Conservation (phyloP, 37 sponge, comb jelly and placozoan species). For the Aplysina aerophoba region DNA sequence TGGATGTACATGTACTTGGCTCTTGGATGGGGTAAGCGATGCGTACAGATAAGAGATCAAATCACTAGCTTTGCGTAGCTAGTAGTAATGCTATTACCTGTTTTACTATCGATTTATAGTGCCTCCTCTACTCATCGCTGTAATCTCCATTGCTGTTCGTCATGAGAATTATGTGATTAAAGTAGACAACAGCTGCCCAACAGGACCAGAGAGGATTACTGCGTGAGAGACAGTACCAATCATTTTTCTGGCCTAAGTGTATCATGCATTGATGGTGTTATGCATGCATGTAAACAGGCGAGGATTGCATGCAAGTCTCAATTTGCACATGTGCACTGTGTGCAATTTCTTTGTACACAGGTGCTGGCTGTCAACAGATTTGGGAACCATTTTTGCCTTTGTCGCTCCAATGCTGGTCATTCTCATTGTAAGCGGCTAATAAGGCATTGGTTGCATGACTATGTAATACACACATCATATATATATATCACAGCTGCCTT, state of each 20-base stretch:
- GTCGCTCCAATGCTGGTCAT: conserved; percentile 1
- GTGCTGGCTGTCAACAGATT: conserved; percentile 21
- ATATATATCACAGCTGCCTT: no score
- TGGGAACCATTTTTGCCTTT: conserved; percentile 24
- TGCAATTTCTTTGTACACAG: neutral
- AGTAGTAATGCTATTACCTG: neutral
- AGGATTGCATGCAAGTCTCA: no score
- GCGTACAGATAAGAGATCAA: no score
- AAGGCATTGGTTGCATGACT: neutral
- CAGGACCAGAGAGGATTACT: neutral
- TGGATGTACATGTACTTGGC: conserved; percentile 12
- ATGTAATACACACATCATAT: no score
- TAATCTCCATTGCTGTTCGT: conserved; percentile 21
- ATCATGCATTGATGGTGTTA: no score
- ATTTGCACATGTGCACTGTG: no score
- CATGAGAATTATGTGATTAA: conserved; percentile 7
- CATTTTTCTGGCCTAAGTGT: neutral
- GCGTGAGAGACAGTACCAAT: no score
- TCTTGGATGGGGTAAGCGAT: conserved; percentile 25
- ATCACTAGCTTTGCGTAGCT: neutral
- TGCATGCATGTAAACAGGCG: no score
- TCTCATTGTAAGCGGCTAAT: neutral
- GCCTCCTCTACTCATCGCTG: neutral
- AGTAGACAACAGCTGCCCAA: neutral
- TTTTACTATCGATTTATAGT: neutral